Conservation (phyloP, 1,140 invertebrate genomes). For the Zaprionus kolodkinae region DNA sequence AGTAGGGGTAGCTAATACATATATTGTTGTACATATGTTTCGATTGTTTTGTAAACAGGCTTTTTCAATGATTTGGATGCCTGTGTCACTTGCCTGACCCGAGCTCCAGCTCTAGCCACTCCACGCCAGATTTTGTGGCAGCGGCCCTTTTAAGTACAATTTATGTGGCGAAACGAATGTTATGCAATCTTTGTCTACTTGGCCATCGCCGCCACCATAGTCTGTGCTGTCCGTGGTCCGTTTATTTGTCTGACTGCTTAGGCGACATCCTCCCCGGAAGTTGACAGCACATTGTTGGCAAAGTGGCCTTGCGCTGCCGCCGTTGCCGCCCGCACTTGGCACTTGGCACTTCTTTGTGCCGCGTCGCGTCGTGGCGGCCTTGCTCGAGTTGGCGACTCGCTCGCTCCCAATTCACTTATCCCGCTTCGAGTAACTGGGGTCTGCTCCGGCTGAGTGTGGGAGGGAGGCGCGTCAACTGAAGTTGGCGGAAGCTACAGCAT, state of each 20-base stretch:
- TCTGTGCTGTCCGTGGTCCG: slow-evolving; percentile 45
- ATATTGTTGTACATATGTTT: slow-evolving; percentile 28
- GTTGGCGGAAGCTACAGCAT: slow-evolving; percentile 74
- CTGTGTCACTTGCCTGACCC: slow-evolving; percentile 35
- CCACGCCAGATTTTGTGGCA: slow-evolving; percentile 67
- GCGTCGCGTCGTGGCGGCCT: slow-evolving; percentile 61
- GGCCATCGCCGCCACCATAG: slow-evolving; percentile 18
- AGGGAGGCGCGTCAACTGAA: slow-evolving; percentile 32
- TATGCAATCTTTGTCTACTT: slow-evolving; percentile 73
- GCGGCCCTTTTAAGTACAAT: slow-evolving; percentile 82
- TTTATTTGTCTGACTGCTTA: slow-evolving; percentile 80
- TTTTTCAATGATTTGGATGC: slow-evolving; percentile 52
- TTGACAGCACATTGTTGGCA: slow-evolving; percentile 82
- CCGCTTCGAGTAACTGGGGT: neutral
- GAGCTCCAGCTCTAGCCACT: slow-evolving; percentile 18
- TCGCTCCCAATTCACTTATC: slow-evolving; percentile 20
- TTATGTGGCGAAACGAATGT: slow-evolving; percentile 83
- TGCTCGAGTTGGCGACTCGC: slow-evolving; percentile 72
- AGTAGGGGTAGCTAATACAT: neutral
- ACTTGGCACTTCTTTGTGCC: slow-evolving; percentile 21
- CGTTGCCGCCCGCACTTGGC: slow-evolving; percentile 50
- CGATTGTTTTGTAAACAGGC: slow-evolving; percentile 58
- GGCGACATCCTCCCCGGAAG: slow-evolving; percentile 80
- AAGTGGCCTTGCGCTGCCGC: slow-evolving; percentile 67
- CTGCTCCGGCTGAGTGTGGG: neutral